phyloP scores from a whole-genome alignment of 1,140 invertebrate genomes.

The Pachyrhynchus sulphureomaculatus region DNA sequence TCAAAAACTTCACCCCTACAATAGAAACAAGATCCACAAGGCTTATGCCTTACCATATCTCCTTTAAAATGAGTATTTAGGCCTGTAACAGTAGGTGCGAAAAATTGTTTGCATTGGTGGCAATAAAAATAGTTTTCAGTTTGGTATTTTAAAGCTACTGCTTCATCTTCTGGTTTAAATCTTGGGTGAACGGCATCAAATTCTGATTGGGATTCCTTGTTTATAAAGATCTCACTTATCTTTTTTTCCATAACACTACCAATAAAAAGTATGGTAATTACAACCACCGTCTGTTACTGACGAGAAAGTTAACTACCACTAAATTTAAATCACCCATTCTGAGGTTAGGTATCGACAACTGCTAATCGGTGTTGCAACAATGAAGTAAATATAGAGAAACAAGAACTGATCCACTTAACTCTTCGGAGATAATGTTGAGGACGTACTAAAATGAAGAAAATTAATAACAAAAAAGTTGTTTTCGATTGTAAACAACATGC shows the following conservation, averaged over 20 bases:
- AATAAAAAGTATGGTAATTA: too few relatives aligned
- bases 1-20: constrained; percentile 39
- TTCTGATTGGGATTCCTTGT: constrained; percentile 31
- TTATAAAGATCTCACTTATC: constrained; percentile 8
- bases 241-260: constrained; percentile 20
- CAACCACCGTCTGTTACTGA: too few relatives aligned
- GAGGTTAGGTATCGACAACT: too few relatives aligned
- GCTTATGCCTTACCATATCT: constrained; percentile 33
- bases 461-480: too few relatives aligned
- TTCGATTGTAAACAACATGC: too few relatives aligned
- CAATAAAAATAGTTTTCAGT: constrained; percentile 38
- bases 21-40: constrained; percentile 41
- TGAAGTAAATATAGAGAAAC: too few relatives aligned
- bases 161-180: constrained; percentile 36
- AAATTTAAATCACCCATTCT: too few relatives aligned
- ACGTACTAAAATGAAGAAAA: too few relatives aligned
- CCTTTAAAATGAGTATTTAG: constrained; percentile 40
- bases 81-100: constrained; percentile 36
- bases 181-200: constrained; percentile 42
- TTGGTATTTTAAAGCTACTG: constrained; percentile 34
- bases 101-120: constrained; percentile 36
- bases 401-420: too few relatives aligned
- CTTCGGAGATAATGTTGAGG: too few relatives aligned
- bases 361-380: too few relatives aligned
- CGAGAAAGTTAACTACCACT: too few relatives aligned